A percentile compares a stretch with the other conserved stretches of the same genome.
phyloP scores from a whole-genome alignment of 2,797 vertebrate species.

The Tenualosa thibaudeaui region DNA sequence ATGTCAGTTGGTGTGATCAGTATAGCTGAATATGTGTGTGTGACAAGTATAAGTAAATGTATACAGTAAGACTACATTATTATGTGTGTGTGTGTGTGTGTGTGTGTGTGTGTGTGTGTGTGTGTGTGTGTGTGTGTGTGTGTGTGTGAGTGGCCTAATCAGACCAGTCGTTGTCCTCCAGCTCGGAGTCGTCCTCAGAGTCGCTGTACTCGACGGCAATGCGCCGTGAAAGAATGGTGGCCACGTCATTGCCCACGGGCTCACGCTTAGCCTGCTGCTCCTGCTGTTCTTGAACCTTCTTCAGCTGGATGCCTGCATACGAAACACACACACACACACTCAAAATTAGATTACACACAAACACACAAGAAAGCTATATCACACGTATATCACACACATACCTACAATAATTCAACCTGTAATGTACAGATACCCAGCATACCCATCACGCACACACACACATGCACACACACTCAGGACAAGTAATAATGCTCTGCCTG shows the following conservation, averaged over 20 bases:
- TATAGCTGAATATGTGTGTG: background rate
- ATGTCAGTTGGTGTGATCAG: background rate
- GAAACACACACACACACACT: background rate
- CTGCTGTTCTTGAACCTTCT: conserved; percentile 96
- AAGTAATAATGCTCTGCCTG: too few species aligned
- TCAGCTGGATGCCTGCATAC: conserved; percentile 86
- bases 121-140: background rate
- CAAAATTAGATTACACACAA: background rate
- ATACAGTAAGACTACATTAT: conserved; percentile 20
- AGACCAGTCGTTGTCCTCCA: conserved; percentile 97
- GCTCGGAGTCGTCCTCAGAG: conserved; percentile 93
- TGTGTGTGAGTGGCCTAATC: conserved; percentile 74
- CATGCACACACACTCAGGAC: too few species aligned
- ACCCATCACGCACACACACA: background rate
- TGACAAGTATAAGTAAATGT: conserved; percentile 27
- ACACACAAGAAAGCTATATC: too few species aligned
- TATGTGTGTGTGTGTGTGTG: background rate
- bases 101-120: background rate
- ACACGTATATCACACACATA: conserved; percentile 17
- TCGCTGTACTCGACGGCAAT: conserved; percentile 98
- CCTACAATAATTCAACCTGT: too few species aligned
- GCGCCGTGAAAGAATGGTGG: conserved; percentile 92
- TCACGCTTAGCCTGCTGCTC: conserved; percentile 95
- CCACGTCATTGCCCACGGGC: conserved; percentile 93
- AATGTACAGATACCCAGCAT: background rate